phyloP scores from a whole-genome alignment of 2,888 invertebrate genomes.

The Drosophila quinaria region DNA sequence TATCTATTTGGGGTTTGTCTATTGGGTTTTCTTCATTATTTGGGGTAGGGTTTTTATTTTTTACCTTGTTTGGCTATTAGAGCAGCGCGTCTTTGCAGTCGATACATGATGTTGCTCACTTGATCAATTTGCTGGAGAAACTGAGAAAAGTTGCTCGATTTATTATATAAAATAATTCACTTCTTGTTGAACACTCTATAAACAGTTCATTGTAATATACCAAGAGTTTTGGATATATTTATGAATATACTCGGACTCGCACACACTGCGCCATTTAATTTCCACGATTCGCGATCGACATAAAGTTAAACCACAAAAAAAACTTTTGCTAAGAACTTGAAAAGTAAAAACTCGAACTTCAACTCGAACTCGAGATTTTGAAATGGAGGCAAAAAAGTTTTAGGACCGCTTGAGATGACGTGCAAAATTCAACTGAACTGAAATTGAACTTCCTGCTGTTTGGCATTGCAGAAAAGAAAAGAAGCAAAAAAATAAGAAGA shows the following conservation, averaged over 20 bases:
- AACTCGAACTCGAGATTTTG: conserved; percentile 23
- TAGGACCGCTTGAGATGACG: conserved; percentile 80
- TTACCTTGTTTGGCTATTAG: conserved; percentile 84
- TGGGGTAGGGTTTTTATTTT: background rate
- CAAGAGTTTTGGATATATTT: conserved; percentile 29
- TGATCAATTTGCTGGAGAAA: conserved; percentile 4
- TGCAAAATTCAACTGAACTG: conserved; percentile 81
- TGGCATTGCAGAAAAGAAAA: conserved; percentile 58
- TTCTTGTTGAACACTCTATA: conserved; percentile 15
- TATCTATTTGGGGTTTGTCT: conserved; percentile 27
- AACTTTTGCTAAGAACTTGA: conserved; percentile 28
- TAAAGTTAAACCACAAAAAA: conserved; percentile 13
- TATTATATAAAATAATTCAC: conserved; percentile 11
- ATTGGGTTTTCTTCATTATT: background rate
- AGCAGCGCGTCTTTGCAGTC: conserved; percentile 83
- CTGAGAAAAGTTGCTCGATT: conserved; percentile 30
- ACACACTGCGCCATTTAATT: conserved; percentile 25
- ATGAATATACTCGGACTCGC: background rate
- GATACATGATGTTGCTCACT: conserved; percentile 74
- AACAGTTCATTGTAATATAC: conserved; percentile 67
- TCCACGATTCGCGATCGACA: conserved; percentile 33
- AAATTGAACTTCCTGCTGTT: conserved; percentile 79
- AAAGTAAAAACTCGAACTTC: conserved; percentile 36
- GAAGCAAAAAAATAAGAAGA: conserved; percentile 16
- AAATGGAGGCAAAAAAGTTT: conserved; percentile 17